Percentiles rank a stretch among this genome's conserved stretches.
These are phyloP conservation scores for Gallinago undulata DNA, from an alignment of 2,113 vertebrate genomes.

Conservation along the genomic window DNA sequence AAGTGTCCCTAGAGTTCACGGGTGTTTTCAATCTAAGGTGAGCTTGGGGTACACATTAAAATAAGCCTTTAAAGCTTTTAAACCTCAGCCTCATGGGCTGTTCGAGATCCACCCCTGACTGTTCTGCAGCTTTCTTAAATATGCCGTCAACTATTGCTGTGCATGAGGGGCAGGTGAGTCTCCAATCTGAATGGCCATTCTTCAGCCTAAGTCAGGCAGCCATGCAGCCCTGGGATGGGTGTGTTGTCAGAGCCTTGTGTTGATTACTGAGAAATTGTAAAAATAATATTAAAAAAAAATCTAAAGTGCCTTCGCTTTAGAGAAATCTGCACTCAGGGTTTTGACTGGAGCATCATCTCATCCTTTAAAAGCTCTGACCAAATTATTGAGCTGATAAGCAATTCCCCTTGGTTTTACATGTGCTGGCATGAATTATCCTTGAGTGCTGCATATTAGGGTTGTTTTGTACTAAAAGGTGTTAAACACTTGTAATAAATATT, in stretches of 20 bases:
- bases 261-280: background rate
- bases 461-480: constrained; percentile 78
- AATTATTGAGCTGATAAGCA: constrained; percentile 67
- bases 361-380: constrained; percentile 56
- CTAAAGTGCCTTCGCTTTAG: background rate
- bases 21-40: background rate
- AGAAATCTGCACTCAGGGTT: constrained; percentile 18
- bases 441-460: constrained; percentile 67
- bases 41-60: background rate
- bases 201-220: background rate
- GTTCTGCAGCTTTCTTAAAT: background rate
- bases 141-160: background rate
- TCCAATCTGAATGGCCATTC: background rate
- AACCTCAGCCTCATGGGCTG: background rate
- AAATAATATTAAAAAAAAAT: background rate
- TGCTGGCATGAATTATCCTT: constrained; percentile 68
- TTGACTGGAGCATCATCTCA: constrained; percentile 23
- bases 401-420: constrained; percentile 71
- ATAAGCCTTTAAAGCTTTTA: background rate
- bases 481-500: constrained; percentile 78
- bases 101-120: background rate
- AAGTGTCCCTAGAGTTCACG: background rate
- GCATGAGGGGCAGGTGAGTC: background rate
- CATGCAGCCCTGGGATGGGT: background rate
- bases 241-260: background rate